These are phyloP conservation scores for Percopsis transmontana DNA, from an alignment of 2,113 vertebrate species.

Conservation along the genomic window DNA sequence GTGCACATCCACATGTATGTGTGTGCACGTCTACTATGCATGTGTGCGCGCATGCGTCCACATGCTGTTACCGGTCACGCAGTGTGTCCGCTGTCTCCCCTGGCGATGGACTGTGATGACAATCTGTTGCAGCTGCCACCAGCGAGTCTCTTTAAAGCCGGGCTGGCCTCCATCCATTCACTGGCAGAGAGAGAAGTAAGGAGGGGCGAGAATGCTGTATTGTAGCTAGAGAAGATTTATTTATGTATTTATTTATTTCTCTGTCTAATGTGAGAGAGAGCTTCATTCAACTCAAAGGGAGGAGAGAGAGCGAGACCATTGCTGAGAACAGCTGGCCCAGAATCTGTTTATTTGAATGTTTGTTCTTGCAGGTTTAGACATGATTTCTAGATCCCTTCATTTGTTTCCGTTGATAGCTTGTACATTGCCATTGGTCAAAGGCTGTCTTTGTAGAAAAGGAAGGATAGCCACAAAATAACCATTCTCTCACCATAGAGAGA, in stretches of 20 bases:
- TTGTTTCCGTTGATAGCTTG: too few relatives aligned
- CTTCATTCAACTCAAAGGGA: not conserved
- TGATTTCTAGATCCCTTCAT: too few relatives aligned
- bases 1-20: not conserved
- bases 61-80: constrained; percentile 37
- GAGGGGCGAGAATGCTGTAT: not conserved
- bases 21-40: not conserved
- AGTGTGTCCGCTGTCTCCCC: constrained; percentile 42
- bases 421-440: too few relatives aligned
- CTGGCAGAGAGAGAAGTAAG: not conserved
- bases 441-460: too few relatives aligned
- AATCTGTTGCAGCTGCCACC: constrained; percentile 49
- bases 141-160: constrained; percentile 29
- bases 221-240: too few relatives aligned
- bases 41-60: constrained; percentile 4
- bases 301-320: not conserved
- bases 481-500: not conserved
- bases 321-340: too few relatives aligned
- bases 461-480: not conserved
- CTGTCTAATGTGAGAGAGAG: not conserved
- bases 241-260: too few relatives aligned
- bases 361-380: too few relatives aligned
- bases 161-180: not conserved
- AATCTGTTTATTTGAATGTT: too few relatives aligned
- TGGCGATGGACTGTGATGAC: constrained; percentile 50